Evolutionary conservation across 2,797 vertebrate genomes (phyloP).

Genomic region (Babyrousa celebensis): DNA sequence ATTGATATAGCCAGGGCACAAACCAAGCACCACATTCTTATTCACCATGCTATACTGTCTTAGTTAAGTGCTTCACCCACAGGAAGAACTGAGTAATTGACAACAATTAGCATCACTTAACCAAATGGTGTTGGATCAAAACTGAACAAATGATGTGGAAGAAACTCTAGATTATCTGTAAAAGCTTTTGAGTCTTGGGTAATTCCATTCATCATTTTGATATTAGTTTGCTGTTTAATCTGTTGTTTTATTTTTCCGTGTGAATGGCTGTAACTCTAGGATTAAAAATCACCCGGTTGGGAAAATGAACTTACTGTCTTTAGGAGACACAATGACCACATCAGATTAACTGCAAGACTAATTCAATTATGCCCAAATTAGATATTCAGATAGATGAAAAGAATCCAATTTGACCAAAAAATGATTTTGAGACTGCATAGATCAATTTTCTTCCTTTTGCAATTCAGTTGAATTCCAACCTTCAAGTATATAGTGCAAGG

Average conservation of each 20-base stretch:
- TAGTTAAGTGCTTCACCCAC: not conserved
- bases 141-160: constrained; percentile 66
- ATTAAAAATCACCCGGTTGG: constrained; percentile 83
- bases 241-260: constrained; percentile 82
- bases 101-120: constrained; percentile 63
- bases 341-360: constrained; percentile 81
- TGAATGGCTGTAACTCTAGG: constrained; percentile 73
- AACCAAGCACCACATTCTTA: not conserved
- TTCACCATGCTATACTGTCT: not conserved
- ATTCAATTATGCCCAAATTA: constrained; percentile 80
- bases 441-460: constrained; percentile 81
- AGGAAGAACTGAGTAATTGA: constrained; percentile 42
- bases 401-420: constrained; percentile 79
- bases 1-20: not conserved
- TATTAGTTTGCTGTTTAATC: constrained; percentile 82
- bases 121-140: constrained; percentile 68
- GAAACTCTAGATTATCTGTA: constrained; percentile 61
- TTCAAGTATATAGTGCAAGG: constrained; percentile 45
- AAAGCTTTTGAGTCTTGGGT: constrained; percentile 56
- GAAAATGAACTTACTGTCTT: constrained; percentile 82
- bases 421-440: constrained; percentile 76
- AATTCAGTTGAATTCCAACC: constrained; percentile 62
- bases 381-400: constrained; percentile 83
- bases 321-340: constrained; percentile 67
- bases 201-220: constrained; percentile 78